Percentiles rank a stretch among this genome's conserved stretches.
These are phyloP conservation scores for Serinus canaria DNA, from an alignment of 2,113 vertebrate genomes.

Conservation along the genomic window DNA sequence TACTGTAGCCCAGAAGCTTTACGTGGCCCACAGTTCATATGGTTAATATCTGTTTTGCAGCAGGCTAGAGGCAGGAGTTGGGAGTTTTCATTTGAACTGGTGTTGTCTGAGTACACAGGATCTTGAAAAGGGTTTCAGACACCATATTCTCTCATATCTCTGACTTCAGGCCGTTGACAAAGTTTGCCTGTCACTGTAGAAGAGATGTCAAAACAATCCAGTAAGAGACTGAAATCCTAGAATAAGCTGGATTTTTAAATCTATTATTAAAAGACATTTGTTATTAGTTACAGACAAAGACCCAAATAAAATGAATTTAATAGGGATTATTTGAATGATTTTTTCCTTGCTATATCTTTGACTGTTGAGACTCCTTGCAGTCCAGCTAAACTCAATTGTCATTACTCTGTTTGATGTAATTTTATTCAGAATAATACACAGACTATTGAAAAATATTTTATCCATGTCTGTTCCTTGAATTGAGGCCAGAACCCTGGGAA, in stretches of 20 bases:
- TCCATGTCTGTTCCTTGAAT: background rate
- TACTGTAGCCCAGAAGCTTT: background rate
- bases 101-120: background rate
- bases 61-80: background rate
- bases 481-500: background rate
- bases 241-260: background rate
- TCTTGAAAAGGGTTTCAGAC: background rate
- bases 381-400: background rate
- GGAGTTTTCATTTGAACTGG: background rate
- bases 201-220: conserved; percentile 17
- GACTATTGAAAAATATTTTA: background rate
- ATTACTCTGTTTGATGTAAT: background rate
- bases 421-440: background rate
- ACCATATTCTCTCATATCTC: background rate
- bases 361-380: background rate
- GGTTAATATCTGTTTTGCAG: background rate
- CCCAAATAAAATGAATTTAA: background rate
- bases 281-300: background rate
- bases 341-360: background rate
- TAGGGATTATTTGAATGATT: background rate
- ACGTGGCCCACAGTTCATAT: accelerated
- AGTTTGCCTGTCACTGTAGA: background rate
- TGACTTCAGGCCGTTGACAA: background rate
- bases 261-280: conserved; percentile 29
- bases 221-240: conserved; percentile 1